These are phyloP conservation scores for Thalassoma bifasciatum DNA, from an alignment of 2,113 vertebrate species.

Conservation along the genomic window DNA sequence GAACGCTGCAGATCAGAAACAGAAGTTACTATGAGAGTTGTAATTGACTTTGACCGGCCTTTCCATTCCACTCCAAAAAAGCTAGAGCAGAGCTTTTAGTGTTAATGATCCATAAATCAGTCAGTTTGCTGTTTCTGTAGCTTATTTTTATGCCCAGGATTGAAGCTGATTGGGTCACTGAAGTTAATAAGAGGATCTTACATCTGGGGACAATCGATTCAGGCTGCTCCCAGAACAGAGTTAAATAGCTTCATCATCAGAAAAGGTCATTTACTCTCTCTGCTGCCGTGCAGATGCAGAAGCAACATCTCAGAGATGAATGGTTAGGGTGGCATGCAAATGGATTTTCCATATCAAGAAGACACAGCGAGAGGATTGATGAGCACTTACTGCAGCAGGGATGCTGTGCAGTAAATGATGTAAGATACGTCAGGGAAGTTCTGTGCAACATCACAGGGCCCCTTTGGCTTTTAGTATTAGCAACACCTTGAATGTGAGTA, in stretches of 20 bases:
- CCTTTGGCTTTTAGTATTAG: background rate
- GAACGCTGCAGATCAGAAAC: conserved; percentile 33
- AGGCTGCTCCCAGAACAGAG: conserved; percentile 5
- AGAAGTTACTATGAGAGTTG: conserved; percentile 18
- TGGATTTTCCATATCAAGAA: conserved; percentile 28
- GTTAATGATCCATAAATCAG: conserved; percentile 6
- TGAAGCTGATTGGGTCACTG: conserved; percentile 19
- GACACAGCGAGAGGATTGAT: conserved; percentile 7
- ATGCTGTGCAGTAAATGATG: conserved; percentile 28
- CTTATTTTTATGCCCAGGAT: conserved; percentile 5
- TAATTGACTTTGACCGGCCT: conserved; percentile 23
- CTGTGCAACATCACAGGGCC: background rate
- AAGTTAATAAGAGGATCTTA: conserved; percentile 28
- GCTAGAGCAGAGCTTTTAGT: background rate
- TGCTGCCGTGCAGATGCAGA: conserved; percentile 7
- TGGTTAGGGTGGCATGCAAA: conserved; percentile 8
- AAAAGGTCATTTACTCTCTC: background rate
- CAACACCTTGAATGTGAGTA: no score
- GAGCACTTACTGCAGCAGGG: conserved; percentile 9
- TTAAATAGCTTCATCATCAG: conserved; percentile 33
- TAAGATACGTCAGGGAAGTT: background rate
- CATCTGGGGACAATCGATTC: conserved; percentile 14
- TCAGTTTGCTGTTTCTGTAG: conserved; percentile 5
- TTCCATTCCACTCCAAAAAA: background rate
- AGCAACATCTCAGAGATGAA: conserved; percentile 13